phyloP scores from a whole-genome alignment of 2,113 vertebrate genomes.

The Aptenodytes forsteri region DNA sequence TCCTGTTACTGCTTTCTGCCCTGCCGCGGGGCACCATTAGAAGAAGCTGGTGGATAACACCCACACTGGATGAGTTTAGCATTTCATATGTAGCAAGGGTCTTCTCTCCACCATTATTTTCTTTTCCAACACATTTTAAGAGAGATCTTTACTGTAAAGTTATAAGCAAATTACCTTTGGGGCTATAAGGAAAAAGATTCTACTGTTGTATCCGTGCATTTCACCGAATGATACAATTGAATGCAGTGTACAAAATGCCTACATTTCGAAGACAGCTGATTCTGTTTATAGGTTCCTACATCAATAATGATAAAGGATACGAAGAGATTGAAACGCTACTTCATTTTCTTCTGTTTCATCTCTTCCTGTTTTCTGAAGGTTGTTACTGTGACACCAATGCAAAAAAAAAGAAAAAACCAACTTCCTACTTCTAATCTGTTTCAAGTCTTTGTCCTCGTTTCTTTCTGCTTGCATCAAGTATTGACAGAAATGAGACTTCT shows the following conservation, averaged over 20 bases:
- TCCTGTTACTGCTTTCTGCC: background rate
- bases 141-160: background rate
- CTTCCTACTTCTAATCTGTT: conserved; percentile 72
- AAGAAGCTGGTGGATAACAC: background rate
- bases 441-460: conserved; percentile 53
- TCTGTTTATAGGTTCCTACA: background rate
- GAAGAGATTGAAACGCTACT: background rate
- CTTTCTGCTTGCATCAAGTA: conserved; percentile 55
- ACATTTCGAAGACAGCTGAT: background rate
- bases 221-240: background rate
- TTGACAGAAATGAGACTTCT: conserved; percentile 12
- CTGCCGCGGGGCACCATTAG: background rate
- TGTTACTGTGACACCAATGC: conserved; percentile 37
- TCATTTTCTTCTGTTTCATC: conserved; percentile 24
- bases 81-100: background rate
- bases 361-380: conserved; percentile 76
- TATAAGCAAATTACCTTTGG: background rate
- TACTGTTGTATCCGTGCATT: background rate
- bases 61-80: background rate
- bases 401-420: conserved; percentile 8
- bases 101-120: background rate
- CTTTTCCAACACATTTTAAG: background rate
- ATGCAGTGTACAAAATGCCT: too few relatives aligned
- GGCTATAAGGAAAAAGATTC: background rate
- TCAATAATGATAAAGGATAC: background rate